Evolutionary conservation across 2,113 vertebrate genomes (phyloP).

Genomic region (Zosterops japonicus): DNA sequence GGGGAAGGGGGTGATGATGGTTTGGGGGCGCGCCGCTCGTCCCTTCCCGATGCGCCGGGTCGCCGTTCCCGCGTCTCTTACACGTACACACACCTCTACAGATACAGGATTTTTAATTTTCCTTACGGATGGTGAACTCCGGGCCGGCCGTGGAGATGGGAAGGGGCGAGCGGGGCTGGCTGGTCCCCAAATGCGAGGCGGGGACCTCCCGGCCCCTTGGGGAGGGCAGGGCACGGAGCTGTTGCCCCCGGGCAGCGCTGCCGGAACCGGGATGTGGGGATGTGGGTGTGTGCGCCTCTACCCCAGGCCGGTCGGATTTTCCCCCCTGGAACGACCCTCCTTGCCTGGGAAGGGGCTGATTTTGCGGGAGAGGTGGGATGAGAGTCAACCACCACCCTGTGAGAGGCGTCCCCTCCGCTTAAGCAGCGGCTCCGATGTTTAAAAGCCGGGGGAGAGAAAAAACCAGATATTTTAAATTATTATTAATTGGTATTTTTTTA

Average conservation of each 20-base stretch:
- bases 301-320: neutral
- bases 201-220: neutral
- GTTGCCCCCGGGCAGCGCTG: neutral
- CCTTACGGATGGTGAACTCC: neutral
- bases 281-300: neutral
- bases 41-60: neutral
- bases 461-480: neutral
- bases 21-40: neutral
- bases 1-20: neutral
- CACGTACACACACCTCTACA: fast-evolving
- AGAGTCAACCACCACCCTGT: neutral
- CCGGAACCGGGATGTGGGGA: neutral
- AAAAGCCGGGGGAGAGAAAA: fast-evolving
- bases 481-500: neutral
- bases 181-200: neutral
- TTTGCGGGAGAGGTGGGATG: neutral
- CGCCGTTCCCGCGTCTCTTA: neutral
- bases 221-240: neutral
- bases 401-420: neutral
- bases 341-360: neutral
- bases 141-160: neutral
- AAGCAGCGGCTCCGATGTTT: neutral
- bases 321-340: neutral
- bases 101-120: fast-evolving
- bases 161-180: neutral